Base-by-base conservation (phyloP, 30 jellyfish, hydroid and myxozoan species). In the Mastigias papua region DNA sequence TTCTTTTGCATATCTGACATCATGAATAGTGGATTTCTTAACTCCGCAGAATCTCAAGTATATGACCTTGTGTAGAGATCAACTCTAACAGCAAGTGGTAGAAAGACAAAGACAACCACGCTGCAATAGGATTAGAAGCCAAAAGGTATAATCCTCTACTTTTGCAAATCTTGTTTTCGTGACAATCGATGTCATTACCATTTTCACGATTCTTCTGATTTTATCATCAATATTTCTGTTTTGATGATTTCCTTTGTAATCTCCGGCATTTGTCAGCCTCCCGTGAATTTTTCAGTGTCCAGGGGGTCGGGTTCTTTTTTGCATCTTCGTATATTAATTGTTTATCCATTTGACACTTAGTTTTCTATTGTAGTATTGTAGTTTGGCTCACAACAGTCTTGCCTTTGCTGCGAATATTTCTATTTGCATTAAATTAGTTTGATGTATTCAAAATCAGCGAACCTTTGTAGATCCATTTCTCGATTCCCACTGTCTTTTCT, bases 41-140 rank as follows among this genome's bases (percentile, higher is more conserved):
- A 48, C 51, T 68, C 49, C 58, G 20, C 68, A 58, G 90, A 80
- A 80, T 20, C 31, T 66, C 74, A 80, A 63, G 64, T 80, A 33
- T 57, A 80, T 80, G 90, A 80, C 90, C 90, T 37, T 30, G 82
- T 22, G 34, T 21, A 17, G 76, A 15, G 81, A 31, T 80, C 81
- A 80, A 60, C 81, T 78, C 58, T 42, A 67, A 80, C 90, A 80
- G 90, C 81, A 34, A 61, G 81, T 65, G 54, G 81, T 26, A 34
- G 62, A 22, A 62, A 73, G 27, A 82, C 76, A 69, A 82, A 68
- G 65, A 35, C 70, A 51, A 50, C 91, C 91, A 82, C 84, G 66
- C 51, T 68, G 61, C 27, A 34, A 82, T 82, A 51, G 78, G 91
- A 82, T 82, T 82, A 32, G n/a, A 82, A 67, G 31, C 84, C 85